These are phyloP conservation scores for Apamea crenata DNA, from an alignment of 2,888 invertebrate species.

Conservation along the genomic window DNA sequence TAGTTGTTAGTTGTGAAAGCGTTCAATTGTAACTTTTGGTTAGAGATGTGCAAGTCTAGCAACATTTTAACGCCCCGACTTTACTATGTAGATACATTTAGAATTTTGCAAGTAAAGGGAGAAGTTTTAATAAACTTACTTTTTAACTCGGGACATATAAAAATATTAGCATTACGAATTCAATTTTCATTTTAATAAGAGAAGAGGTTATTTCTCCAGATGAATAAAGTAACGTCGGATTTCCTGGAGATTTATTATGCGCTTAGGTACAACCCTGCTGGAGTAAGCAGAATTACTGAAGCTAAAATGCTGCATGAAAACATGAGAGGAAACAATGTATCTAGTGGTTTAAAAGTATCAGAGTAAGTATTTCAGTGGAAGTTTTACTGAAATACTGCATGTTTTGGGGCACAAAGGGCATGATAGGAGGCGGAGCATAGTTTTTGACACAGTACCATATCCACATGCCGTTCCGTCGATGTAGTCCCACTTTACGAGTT, in stretches of 20 bases:
- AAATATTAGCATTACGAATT: conserved; percentile 65
- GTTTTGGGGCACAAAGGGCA: too few relatives aligned
- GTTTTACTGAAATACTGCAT: not conserved
- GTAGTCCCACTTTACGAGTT: too few relatives aligned
- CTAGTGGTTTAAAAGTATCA: not conserved
- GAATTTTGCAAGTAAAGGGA: conserved; percentile 45
- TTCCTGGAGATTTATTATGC: conserved; percentile 41
- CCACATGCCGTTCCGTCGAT: too few relatives aligned
- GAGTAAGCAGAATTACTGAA: not conserved
- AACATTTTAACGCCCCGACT: conserved; percentile 52
- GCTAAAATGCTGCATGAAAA: conserved; percentile 4
- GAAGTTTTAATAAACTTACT: conserved; percentile 66
- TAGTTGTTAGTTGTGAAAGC: conserved; percentile 51
- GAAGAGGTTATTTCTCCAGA: conserved; percentile 44
- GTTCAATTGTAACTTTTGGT: conserved; percentile 49
- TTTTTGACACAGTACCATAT: too few relatives aligned
- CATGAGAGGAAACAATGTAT: not conserved
- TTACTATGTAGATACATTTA: conserved; percentile 43
- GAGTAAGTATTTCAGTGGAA: not conserved
- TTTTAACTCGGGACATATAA: conserved; percentile 59
- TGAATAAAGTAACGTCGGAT: conserved; percentile 49
- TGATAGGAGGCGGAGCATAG: too few relatives aligned
- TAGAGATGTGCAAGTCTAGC: conserved; percentile 34
- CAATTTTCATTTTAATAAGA: conserved; percentile 62
- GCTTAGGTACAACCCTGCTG: conserved; percentile 16